Evolutionary conservation across 2,113 vertebrate genomes (phyloP), one percentile per base, ranked within the genome.

Genomic region (Promerops cafer): DNA sequence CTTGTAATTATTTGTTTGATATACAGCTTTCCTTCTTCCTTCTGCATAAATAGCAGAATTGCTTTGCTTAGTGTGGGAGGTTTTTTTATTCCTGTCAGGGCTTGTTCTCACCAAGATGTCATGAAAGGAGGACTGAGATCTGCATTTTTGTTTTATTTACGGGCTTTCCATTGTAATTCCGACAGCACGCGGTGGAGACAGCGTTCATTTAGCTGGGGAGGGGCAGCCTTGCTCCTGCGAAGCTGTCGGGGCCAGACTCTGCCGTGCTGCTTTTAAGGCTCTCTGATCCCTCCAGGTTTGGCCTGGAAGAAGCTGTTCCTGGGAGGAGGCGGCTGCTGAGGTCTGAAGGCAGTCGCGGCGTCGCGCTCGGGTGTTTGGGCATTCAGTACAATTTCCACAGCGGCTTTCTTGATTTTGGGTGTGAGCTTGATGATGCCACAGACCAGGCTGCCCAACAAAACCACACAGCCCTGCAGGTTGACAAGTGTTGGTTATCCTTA

Each of bases 1-100:
- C 81, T 77, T 76, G 78, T 94, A 97, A 97, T 95, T 95, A 96
- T 94, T 97, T 93, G 90, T 96, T 96, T 97, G 96, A 95, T 97
- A 93, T 95, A 89, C 94, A 94, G 96, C 96, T 96, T 95, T 94
- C 92, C 94, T 93, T 94, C 93, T 81, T 83, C 89, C 83, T 85
- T 11, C 94, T 94, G 91, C 87, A 94, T 96, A 91, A 96, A 90
- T 63, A 91, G 71, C 90, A 80, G 89, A 75, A 82, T 61, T 83
- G 93, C 89, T 94, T 94, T 93, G 84, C 93, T 80, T 88, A 52
- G 91, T 70, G 87, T 79, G 77, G 93, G 93, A 94, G 94, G 87
- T 1, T 68, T 81, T 90, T 89, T 84, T 42, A 87, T 94, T 91
- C 83, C 84, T 96, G 93, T 91, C 93, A 95, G 90, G 93, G 77